phyloP scores from a whole-genome alignment of 2,888 invertebrate genomes.

The Athetis lepigone region DNA sequence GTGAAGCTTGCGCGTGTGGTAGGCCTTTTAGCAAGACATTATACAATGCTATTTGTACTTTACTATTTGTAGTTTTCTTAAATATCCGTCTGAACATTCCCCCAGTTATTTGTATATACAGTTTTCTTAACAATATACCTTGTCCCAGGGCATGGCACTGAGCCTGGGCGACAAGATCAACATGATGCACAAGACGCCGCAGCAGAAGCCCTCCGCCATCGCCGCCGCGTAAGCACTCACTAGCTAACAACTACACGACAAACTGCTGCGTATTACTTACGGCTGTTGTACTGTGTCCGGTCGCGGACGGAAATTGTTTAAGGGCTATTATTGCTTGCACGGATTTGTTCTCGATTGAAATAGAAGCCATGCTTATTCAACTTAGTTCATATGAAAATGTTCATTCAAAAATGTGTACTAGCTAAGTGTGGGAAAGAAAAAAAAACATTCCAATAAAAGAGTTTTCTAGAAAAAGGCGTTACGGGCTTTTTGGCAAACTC shows the following conservation, averaged over 20 bases:
- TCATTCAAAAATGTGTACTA: neutral
- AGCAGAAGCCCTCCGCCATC: conserved; percentile 80
- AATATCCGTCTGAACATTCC: too few species aligned
- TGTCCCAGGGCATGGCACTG: conserved; percentile 97
- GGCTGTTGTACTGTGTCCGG: conserved; percentile 14
- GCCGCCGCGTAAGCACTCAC: conserved; percentile 76
- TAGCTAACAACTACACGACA: conserved; percentile 56
- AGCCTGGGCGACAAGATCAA: conserved; percentile 99
- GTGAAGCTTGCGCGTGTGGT: too few species aligned
- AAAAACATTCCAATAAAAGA: neutral
- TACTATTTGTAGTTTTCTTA: too few species aligned
- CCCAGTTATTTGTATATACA: too few species aligned
- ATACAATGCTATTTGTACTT: too few species aligned
- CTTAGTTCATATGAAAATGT: neutral
- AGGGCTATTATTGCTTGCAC: conserved; percentile 28
- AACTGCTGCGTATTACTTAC: conserved; percentile 21
- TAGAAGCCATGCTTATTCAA: neutral
- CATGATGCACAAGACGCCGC: conserved; percentile 94
- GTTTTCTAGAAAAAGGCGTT: neutral
- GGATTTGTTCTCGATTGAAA: conserved; percentile 9
- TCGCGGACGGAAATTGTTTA: neutral
- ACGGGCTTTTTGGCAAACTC: neutral
- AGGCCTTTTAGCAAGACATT: too few species aligned
- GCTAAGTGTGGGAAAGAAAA: neutral
- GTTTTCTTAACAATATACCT: neutral